Base-by-base conservation (phyloP, 2,888 invertebrate species). In the Netelia inedita region DNA sequence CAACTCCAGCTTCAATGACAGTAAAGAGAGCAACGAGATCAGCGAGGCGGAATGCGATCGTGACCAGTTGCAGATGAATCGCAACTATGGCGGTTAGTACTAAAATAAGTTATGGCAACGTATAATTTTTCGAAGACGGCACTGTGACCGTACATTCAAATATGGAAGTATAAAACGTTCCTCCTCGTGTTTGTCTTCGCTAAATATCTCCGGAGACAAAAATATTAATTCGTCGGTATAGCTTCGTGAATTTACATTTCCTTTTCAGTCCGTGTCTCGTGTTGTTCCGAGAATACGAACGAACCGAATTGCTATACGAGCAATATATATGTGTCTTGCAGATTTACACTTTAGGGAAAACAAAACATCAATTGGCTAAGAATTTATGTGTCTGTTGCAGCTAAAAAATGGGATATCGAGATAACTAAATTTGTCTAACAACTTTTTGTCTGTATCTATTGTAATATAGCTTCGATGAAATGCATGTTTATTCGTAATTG, bases 31-130 rank as follows among this genome's bases (percentile, higher is more conserved):
- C 94, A 98, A 98, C 95, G 98, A 98, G 94, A 97, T 98, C 94
- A 98, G 98, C 92, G 98, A 98, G 94, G 98, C 98, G 90, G 98
- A 98, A 94, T 98, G 98, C 94, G 98, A 98, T 95, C 97, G 97
- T 88, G 97, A 97, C 93, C 96, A 96, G 91, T 93, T 96, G 82
- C 88, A 88, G 85, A 95, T 96, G 91, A 96, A 97, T 94, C 96
- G 97, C 91, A 97, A 96, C 94, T 97, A 97, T 93, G 97, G 97
- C 93, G 98, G 98, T 98, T 95, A 95, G 95, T 94, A 87, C 81
- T 85, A 79, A 86, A 83, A 78, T n/a, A 16, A 10, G 41, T 46
- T 46, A 16, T 57, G 16, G 2, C 28, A 61, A 23, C 6, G 11
- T 28, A 6, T 19, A 21, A 21, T 61, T 61, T 61, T 61, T 61